A percentile compares a stretch with the other conserved stretches of the same genome.
Evolutionary conservation across 2,888 invertebrate genomes (phyloP).

Genomic region (Ametastegia equiseti): DNA sequence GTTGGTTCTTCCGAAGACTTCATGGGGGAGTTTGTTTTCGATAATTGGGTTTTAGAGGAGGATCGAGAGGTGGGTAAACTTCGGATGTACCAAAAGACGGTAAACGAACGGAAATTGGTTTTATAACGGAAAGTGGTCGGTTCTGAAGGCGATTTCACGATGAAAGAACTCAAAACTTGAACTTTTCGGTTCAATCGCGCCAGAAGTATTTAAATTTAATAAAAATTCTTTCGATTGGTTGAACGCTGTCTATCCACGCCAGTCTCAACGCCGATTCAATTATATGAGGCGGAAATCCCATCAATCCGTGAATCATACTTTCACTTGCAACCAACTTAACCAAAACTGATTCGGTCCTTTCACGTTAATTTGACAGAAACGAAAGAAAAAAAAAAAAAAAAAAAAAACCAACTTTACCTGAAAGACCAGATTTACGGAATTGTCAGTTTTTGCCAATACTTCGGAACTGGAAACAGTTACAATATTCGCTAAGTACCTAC

Average conservation of each 20-base stretch:
- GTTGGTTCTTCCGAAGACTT: constrained; percentile 28
- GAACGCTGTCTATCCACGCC: constrained; percentile 8
- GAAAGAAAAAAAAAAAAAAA: too few relatives aligned
- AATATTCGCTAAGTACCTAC: too few relatives aligned
- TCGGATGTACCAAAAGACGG: constrained; percentile 25
- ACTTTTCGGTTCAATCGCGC: background rate
- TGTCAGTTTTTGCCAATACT: too few relatives aligned
- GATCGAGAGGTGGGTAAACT: constrained; percentile 29
- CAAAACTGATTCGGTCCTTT: constrained; percentile 1
- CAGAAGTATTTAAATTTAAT: constrained; percentile 27
- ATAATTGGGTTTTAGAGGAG: constrained; percentile 37
- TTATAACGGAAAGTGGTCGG: constrained; percentile 28
- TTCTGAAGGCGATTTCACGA: constrained; percentile 5
- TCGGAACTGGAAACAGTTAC: too few relatives aligned
- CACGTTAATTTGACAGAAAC: too few relatives aligned
- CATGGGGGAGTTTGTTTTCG: constrained; percentile 37
- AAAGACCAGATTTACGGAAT: too few relatives aligned
- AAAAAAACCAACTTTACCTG: too few relatives aligned
- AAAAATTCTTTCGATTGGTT: background rate
- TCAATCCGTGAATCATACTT: background rate
- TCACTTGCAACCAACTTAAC: background rate
- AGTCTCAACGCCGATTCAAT: background rate
- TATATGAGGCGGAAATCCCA: background rate
- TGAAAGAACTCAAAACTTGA: constrained; percentile 7
- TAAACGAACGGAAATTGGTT: constrained; percentile 40